These are phyloP conservation scores for Nycticryphes semicollaris DNA, from an alignment of 2,113 vertebrate genomes.

Conservation along the genomic window DNA sequence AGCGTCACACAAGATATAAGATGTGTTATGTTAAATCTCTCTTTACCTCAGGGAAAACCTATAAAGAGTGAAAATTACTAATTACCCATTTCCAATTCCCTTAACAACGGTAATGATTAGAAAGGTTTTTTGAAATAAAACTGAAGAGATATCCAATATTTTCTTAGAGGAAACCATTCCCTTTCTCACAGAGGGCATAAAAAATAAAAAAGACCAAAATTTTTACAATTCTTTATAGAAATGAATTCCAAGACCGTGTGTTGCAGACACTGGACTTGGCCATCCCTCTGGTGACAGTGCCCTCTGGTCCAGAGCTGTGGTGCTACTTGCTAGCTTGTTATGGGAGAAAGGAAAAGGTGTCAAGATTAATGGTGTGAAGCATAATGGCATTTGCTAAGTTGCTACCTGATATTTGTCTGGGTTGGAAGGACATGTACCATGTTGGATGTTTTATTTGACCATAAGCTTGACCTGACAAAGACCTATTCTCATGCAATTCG, in stretches of 20 bases:
- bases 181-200: not conserved
- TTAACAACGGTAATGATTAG: not conserved
- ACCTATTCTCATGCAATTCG: not conserved
- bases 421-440: not conserved
- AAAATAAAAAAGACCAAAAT: not conserved
- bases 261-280: not conserved
- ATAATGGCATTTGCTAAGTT: not conserved
- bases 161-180: not conserved
- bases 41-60: not conserved
- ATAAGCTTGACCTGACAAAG: not conserved
- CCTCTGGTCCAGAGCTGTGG: not conserved
- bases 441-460: not conserved
- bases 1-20: not conserved
- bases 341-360: not conserved
- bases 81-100: not conserved
- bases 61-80: not conserved
- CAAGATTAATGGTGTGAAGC: not conserved
- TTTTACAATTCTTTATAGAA: not conserved
- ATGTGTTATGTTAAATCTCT: not conserved
- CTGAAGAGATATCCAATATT: not conserved
- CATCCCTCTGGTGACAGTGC: not conserved
- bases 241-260: rapidly evolving
- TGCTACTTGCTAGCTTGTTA: not conserved
- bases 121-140: not conserved
- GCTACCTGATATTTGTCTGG: not conserved